Conservation (phyloP, 2,888 invertebrate species). For the Cetonia aurata region DNA sequence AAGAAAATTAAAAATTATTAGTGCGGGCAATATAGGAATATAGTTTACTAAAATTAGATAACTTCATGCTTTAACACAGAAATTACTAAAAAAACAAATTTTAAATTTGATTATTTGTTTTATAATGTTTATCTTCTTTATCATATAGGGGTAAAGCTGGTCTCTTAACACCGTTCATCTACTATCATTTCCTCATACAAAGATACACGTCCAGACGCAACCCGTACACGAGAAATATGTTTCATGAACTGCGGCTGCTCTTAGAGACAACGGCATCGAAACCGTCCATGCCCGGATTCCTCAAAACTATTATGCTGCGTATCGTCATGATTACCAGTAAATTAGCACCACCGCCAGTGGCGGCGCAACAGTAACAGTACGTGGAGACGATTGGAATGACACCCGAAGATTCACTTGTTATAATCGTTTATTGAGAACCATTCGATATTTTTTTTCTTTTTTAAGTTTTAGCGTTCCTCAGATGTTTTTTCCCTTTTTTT, state of each 20-base stretch:
- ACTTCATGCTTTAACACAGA: too few relatives aligned
- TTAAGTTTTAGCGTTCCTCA: background rate
- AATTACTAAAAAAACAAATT: too few relatives aligned
- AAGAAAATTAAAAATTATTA: too few relatives aligned
- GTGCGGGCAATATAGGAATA: too few relatives aligned
- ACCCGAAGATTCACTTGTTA: background rate
- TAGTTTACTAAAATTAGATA: too few relatives aligned
- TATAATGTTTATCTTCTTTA: conserved; percentile 1
- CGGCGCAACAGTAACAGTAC: conserved; percentile 59
- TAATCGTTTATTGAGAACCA: too few relatives aligned
- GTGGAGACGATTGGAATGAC: background rate
- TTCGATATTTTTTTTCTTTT: background rate
- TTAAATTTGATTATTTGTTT: background rate
- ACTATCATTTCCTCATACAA: conserved; percentile 95
- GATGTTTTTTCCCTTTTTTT: background rate
- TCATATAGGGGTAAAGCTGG: conserved; percentile 87
- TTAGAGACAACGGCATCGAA: conserved; percentile 77
- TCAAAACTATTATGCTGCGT: conserved; percentile 72
- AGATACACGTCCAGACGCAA: conserved; percentile 95
- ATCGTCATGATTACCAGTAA: conserved; percentile 80
- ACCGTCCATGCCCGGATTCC: conserved; percentile 77
- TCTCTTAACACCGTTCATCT: conserved; percentile 93
- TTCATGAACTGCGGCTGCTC: conserved; percentile 84
- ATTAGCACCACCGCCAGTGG: conserved; percentile 78
- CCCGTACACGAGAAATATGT: conserved; percentile 94